A percentile compares a stretch with the other conserved stretches of the same genome.
Conservation (phyloP, 2,888 invertebrate genomes). For the Pheosia gnoma region DNA sequence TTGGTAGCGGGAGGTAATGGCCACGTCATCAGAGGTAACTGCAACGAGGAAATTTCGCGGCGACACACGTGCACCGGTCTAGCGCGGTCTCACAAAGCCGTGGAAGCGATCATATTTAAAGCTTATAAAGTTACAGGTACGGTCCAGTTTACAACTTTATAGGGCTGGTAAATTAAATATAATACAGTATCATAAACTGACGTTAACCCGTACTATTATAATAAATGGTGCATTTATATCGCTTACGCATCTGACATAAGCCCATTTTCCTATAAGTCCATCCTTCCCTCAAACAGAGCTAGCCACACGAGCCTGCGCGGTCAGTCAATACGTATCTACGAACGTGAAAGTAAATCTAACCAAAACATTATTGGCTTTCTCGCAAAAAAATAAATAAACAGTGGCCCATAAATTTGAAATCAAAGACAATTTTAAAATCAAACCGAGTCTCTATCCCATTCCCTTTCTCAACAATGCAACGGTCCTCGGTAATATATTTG, state of each 20-base stretch:
- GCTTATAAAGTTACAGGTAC: slow-evolving; percentile 7
- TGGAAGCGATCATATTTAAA: slow-evolving; percentile 25
- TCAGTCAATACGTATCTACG: no score
- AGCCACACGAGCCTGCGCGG: no score
- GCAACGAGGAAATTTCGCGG: slow-evolving; percentile 57
- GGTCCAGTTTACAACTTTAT: slow-evolving; percentile 10
- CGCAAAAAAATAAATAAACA: no score
- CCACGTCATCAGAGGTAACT: slow-evolving; percentile 63
- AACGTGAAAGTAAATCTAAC: no score
- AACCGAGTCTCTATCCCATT: slow-evolving; percentile 35
- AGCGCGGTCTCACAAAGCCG: slow-evolving; percentile 30
- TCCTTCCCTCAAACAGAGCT: no score
- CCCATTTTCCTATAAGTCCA: no score
- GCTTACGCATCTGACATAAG: no score
- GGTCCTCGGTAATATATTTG: slow-evolving; percentile 62
- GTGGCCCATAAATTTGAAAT: slow-evolving; percentile 9
- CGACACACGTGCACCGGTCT: slow-evolving; percentile 49
- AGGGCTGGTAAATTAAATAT: no score
- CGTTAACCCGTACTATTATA: no score
- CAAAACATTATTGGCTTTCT: no score
- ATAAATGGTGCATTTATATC: no score
- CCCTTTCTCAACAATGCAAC: slow-evolving; percentile 59
- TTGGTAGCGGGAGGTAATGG: slow-evolving; percentile 40
- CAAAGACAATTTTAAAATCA: slow-evolving; percentile 18
- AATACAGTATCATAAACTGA: no score